A percentile compares a stretch with the other conserved stretches of the same genome.
These are phyloP conservation scores for Julus scandinavius DNA, from an alignment of 2,888 invertebrate genomes.

Conservation along the genomic window DNA sequence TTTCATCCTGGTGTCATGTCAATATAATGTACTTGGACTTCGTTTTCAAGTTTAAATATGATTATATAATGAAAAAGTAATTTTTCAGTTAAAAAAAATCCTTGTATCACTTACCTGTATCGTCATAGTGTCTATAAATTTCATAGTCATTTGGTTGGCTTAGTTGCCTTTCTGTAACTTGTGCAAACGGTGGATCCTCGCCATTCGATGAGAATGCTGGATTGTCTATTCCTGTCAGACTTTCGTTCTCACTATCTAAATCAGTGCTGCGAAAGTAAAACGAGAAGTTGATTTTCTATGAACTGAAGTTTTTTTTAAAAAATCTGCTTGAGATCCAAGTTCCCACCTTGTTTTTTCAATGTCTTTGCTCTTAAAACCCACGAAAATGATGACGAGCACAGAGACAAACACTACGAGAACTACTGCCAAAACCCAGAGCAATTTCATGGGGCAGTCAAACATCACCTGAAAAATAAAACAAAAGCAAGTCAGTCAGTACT, in stretches of 20 bases:
- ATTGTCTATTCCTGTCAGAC: neutral
- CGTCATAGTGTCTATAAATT: no score
- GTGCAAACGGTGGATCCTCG: no score
- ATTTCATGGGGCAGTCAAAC: neutral
- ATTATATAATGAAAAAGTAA: no score
- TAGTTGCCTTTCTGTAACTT: no score
- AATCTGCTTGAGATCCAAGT: neutral
- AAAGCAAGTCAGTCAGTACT: neutral
- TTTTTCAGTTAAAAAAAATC: no score
- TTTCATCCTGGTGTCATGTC: no score
- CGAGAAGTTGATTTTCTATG: neutral
- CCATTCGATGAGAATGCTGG: no score
- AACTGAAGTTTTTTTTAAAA: no score
- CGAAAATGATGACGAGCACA: neutral
- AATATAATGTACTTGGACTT: no score
- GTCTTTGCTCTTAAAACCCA: neutral
- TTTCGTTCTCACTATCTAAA: neutral
- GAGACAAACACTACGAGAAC: neutral
- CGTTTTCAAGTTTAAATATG: no score
- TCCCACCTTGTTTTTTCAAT: neutral
- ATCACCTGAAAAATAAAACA: neutral
- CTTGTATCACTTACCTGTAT: no score
- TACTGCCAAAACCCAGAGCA: constrained; percentile 19
- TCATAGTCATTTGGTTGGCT: no score
- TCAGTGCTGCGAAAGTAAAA: neutral